A percentile compares a stretch with the other conserved stretches of the same genome.
phyloP scores from a whole-genome alignment of 1,140 invertebrate genomes.

The Cherax destructor region DNA sequence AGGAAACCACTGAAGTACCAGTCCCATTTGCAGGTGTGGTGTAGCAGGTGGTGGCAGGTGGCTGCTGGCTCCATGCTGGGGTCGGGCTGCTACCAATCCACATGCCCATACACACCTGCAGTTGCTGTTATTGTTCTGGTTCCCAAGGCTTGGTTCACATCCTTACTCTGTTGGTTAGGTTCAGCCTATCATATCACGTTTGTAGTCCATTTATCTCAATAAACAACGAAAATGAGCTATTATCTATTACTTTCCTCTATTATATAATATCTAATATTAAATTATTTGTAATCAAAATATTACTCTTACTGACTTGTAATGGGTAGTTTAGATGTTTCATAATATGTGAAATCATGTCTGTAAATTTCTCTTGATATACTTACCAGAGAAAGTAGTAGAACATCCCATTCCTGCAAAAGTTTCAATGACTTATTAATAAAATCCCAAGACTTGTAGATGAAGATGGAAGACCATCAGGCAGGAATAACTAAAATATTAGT shows the following conservation, averaged over 20 bases:
- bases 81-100: constrained; percentile 66
- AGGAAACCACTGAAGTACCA: constrained; percentile 62
- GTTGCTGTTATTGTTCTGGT: constrained; percentile 69
- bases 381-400: too few relatives aligned
- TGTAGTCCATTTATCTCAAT: constrained; percentile 71
- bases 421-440: too few relatives aligned
- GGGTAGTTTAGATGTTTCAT: too few relatives aligned
- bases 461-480: too few relatives aligned
- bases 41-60: constrained; percentile 61
- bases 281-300: neutral
- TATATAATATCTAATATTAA: neutral
- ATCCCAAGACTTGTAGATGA: too few relatives aligned
- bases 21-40: constrained; percentile 56
- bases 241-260: constrained; percentile 10
- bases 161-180: constrained; percentile 70
- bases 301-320: neutral
- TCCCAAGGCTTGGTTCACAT: constrained; percentile 70
- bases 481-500: too few relatives aligned
- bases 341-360: too few relatives aligned
- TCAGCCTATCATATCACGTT: constrained; percentile 71
- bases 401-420: too few relatives aligned
- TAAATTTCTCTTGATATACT: too few relatives aligned
- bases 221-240: constrained; percentile 65
- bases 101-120: constrained; percentile 67
- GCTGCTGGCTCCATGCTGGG: constrained; percentile 52